Evolutionary conservation across 2,888 invertebrate species (phyloP).

Genomic region (Drosophila merina): DNA sequence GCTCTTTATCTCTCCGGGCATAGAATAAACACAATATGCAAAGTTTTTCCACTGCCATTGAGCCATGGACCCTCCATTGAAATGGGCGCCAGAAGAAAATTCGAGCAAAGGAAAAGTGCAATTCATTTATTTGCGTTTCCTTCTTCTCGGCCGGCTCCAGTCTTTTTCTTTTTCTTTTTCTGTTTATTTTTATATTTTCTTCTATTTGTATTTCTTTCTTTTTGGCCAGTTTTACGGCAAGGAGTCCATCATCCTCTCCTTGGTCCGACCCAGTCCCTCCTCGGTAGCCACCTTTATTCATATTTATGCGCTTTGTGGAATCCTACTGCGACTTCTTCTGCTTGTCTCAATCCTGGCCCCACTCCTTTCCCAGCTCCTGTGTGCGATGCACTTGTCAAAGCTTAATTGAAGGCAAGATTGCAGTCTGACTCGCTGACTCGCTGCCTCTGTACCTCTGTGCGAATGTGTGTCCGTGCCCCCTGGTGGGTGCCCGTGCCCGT

Average conservation of each 20-base stretch:
- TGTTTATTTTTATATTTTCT: neutral
- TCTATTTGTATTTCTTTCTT: constrained; percentile 6
- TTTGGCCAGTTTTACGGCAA: constrained; percentile 37
- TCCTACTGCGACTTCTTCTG: constrained; percentile 45
- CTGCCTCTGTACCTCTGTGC: constrained; percentile 38
- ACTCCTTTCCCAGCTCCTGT: constrained; percentile 43
- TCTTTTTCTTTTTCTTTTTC: constrained; percentile 3
- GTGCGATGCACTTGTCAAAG: constrained; percentile 82
- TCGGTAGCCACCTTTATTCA: constrained; percentile 60
- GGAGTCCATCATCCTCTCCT: constrained; percentile 36
- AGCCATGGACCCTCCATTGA: constrained; percentile 69
- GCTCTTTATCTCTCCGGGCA: constrained; percentile 59
- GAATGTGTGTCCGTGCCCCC: constrained; percentile 4
- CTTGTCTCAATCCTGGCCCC: constrained; percentile 31
- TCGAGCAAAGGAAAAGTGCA: constrained; percentile 76
- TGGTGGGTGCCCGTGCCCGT: constrained; percentile 1
- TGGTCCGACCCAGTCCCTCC: constrained; percentile 1
- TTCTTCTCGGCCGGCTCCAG: constrained; percentile 55
- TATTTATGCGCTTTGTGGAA: constrained; percentile 72
- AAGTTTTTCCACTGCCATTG: constrained; percentile 69
- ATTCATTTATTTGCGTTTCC: constrained; percentile 79
- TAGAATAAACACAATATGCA: constrained; percentile 74
- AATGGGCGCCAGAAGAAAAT: constrained; percentile 66
- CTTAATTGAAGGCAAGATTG: constrained; percentile 83
- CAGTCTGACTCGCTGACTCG: constrained; percentile 63